Conservation (phyloP, 2,797 vertebrate genomes). For the Vespertilio murinus region DNA sequence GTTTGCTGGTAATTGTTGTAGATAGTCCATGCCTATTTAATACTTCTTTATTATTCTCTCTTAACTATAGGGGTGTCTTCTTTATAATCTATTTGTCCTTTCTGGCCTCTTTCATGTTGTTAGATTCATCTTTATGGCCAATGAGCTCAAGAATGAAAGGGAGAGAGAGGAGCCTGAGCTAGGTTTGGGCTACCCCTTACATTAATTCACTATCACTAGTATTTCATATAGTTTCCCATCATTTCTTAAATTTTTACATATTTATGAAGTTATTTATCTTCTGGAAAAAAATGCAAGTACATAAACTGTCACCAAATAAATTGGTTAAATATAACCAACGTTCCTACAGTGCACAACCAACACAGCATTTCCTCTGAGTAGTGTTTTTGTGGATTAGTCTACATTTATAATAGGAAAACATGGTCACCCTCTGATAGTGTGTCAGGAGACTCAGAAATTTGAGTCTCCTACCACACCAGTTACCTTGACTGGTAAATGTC, state of each 20-base stretch:
- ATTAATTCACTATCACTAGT: background rate
- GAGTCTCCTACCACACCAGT: background rate
- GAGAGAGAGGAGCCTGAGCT: background rate
- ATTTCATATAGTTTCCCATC: background rate
- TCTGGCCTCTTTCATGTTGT: background rate
- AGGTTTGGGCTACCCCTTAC: background rate
- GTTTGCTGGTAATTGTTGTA: background rate
- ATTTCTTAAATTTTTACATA: background rate
- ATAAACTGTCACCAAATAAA: background rate
- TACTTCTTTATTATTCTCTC: background rate
- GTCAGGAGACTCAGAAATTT: background rate
- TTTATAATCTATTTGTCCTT: background rate
- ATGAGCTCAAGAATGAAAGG: background rate
- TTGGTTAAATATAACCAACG: background rate
- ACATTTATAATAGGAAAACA: background rate
- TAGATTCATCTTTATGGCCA: background rate
- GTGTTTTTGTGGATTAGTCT: constrained; percentile 22
- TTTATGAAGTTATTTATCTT: constrained; percentile 13
- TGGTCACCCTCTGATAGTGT: background rate
- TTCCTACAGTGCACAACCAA: background rate
- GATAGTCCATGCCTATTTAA: background rate
- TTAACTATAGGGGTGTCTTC: background rate
- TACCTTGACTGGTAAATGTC: background rate
- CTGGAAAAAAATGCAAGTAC: background rate
- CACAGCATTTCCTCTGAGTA: background rate